Percentiles rank a stretch among this genome's conserved stretches.
Conservation (phyloP, 2,888 invertebrate species). For the Erannis defoliaria region DNA sequence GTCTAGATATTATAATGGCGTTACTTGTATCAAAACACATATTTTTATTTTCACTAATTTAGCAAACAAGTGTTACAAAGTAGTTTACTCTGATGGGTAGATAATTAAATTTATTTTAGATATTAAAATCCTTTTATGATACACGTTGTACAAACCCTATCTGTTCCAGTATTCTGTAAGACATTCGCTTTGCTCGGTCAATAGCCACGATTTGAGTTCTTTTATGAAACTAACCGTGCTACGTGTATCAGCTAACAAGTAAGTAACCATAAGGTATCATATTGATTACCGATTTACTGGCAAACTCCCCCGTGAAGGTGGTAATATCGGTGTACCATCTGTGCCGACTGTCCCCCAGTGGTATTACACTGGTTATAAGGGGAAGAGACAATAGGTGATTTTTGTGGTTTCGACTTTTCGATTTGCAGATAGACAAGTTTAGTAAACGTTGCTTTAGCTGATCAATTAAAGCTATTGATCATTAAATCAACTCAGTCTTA, state of each 20-base stretch:
- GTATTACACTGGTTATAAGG: conserved; percentile 33
- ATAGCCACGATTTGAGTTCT: not conserved
- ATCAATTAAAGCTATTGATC: not conserved
- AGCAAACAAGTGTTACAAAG: too few relatives aligned
- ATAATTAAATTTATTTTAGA: too few relatives aligned
- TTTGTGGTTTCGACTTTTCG: conserved; percentile 31
- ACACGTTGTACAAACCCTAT: too few relatives aligned
- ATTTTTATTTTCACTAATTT: too few relatives aligned
- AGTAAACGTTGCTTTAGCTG: not conserved
- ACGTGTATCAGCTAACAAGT: conserved; percentile 17
- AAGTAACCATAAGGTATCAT: conserved; percentile 47
- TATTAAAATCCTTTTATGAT: too few relatives aligned
- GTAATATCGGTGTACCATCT: conserved; percentile 79
- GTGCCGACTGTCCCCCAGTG: conserved; percentile 65
- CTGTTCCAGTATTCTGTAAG: too few relatives aligned
- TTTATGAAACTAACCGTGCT: not conserved
- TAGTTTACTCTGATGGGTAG: too few relatives aligned
- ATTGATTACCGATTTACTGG: conserved; percentile 76
- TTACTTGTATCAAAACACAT: too few relatives aligned
- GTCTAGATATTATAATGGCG: too few relatives aligned
- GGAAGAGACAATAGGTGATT: conserved; percentile 39
- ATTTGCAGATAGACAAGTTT: not conserved
- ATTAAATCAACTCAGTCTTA: too few relatives aligned
- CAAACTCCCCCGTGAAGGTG: conserved; percentile 67
- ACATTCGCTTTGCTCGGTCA: too few relatives aligned